phyloP scores from a whole-genome alignment of 2,888 invertebrate species.

The Ellobium chinense region DNA sequence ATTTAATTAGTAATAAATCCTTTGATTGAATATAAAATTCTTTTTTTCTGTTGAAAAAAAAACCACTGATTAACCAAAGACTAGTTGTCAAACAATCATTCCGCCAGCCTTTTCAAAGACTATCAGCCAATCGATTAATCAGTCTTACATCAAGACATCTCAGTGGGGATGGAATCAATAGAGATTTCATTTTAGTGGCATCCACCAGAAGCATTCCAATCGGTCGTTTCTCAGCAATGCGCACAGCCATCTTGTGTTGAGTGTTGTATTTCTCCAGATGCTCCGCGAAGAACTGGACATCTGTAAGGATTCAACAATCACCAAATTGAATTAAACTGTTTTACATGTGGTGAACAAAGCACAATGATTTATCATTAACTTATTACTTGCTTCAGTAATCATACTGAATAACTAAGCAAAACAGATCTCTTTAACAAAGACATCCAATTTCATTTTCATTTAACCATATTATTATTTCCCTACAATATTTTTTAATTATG shows the following conservation, averaged over 20 bases:
- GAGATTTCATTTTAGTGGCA: constrained; percentile 85
- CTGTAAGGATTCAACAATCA: constrained; percentile 57
- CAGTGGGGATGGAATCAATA: constrained; percentile 86
- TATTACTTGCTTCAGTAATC: too few species aligned
- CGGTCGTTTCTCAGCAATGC: constrained; percentile 84
- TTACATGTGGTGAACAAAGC: background rate
- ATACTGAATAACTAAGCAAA: background rate
- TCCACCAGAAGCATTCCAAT: constrained; percentile 88
- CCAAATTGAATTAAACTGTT: background rate
- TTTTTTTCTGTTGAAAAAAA: too few species aligned
- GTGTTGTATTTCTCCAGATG: constrained; percentile 85
- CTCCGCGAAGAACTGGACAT: constrained; percentile 84
- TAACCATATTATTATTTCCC: too few species aligned
- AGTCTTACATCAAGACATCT: constrained; percentile 83
- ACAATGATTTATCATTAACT: background rate
- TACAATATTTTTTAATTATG: background rate
- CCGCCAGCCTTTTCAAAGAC: too few species aligned
- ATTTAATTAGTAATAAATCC: too few species aligned
- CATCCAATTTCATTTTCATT: too few species aligned
- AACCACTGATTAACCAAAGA: too few species aligned
- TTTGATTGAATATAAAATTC: too few species aligned
- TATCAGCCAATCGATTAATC: too few species aligned
- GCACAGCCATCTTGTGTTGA: constrained; percentile 86
- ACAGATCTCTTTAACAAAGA: too few species aligned
- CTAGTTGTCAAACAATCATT: too few species aligned